Conservation (phyloP, 2,113 vertebrate genomes). For the Pluvianellus socialis region DNA sequence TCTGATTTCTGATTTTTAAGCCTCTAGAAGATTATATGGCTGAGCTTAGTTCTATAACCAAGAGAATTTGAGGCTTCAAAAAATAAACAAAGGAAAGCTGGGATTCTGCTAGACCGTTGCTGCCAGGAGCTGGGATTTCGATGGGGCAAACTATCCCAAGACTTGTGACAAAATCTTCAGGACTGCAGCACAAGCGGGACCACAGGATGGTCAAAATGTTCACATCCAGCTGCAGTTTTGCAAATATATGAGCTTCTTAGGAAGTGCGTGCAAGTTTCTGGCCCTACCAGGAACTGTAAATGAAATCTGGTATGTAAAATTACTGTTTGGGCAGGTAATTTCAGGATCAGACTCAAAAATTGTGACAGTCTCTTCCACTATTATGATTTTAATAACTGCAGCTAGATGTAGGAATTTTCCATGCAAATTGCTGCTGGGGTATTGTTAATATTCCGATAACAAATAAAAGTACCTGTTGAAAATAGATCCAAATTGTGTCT, state of each 20-base stretch:
- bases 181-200: background rate
- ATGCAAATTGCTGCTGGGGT: background rate
- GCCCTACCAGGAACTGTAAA: background rate
- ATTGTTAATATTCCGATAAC: background rate
- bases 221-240: background rate
- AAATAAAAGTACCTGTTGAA: background rate
- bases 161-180: background rate
- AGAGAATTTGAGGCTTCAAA: background rate
- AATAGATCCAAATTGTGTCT: background rate
- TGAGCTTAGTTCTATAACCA: background rate
- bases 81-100: constrained; percentile 3
- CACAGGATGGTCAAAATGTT: background rate
- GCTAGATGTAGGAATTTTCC: background rate
- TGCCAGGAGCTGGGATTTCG: background rate
- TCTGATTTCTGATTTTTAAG: constrained; percentile 2
- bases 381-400: background rate
- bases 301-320: background rate
- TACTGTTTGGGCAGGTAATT: background rate
- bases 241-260: background rate
- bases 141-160: background rate
- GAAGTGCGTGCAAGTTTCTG: background rate
- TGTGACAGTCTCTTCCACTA: background rate
- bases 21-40: background rate
- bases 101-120: background rate
- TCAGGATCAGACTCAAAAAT: background rate